Base-by-base conservation (phyloP, 2,888 invertebrate genomes). In the Tethea ocularis region DNA sequence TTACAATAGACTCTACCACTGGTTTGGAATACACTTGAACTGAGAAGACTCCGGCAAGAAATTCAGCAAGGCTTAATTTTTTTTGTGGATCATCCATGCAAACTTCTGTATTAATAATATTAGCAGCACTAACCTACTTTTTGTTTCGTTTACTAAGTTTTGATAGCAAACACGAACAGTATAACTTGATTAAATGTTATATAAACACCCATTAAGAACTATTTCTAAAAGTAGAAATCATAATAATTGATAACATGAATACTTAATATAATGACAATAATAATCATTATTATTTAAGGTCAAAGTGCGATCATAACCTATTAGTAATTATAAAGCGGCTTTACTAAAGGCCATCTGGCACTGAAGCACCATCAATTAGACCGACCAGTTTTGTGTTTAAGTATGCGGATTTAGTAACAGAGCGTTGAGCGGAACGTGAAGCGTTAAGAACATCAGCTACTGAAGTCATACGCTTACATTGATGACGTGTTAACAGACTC, bases 321-420 rank as follows among this genome's bases (percentile, higher is more conserved):
- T 46, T 46, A 46, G 46, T 46, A 46, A 46, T 46, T 46, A 46
- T 46, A 46, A 46, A 20, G 46, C 46, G 20, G 46, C 20, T 46
- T 20, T 20, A 46, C 20, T 46, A 46, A 46, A 46, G 46, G 46
- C 46, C 46, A 46, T 3, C 46, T 46, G 17, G 46, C 20, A 20
- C 46, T 10, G 20, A 7, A 33, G 20, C 17, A 46, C 20, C 46
- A 46, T 46, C 46, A 46, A 46, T 46, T 46, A 46, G 46, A 46
- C 7, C 17, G 20, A 46, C 46, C 46, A 46, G 46, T 46, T 46
- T 46, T 46, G 46, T 20, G 20, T 3, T 2, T 46, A 20, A 46
- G 46, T 1, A 46, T 46, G 20, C 17, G 46, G 46, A 10, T 6
- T 46, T 20, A 46, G 46, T 46, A 15, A n/a, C 20, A 17, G 10